Base-by-base conservation (phyloP, 2,888 invertebrate species). In the Microctonus hyperodae region DNA sequence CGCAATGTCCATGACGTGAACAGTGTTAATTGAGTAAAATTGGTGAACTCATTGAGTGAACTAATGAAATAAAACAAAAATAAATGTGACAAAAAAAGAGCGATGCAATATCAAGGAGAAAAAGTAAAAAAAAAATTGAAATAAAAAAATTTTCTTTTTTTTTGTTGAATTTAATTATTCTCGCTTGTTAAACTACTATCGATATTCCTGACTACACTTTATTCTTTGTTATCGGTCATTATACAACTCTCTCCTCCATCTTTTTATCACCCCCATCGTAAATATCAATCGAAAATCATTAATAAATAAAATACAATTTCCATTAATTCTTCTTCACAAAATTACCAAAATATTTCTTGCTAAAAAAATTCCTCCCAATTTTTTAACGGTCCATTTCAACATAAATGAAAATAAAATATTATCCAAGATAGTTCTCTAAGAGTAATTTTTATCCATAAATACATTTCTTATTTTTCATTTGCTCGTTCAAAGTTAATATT, bases 11-110 rank as follows among this genome's bases (percentile, higher is more conserved):
- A 75, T 75, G 76, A 71, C 74, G 61, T 71, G 75, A 75, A 77
- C 78, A 73, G 77, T 79, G 78, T 78, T 79, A 82, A 81, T 82
- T 80, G 78, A 77, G 78, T 78, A 75, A 78, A 79, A 53, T 53
- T 53, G 53, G n/a, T 28, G 23, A 6, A 23, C 23, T 22, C 53
- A 11, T 53, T 28, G 53, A 25, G 7, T 53, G 28, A 25, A 25
- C 25, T 25, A 53, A 53, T 53, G 11, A 53, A 53, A 53, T 6
- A 22, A 53, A 53, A 23, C 53, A 23, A 9, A 28, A 25, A n/a
- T 22, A 4, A 10, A 53, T 28, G 23, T 2, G 5, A 53, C 6
- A 13, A 1, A 25, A 23, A 28, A 23, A 28, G 11, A n/a, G 23
- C n/a, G 2, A 23, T n/a, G 23, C 11, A 25, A 44, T n/a, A 44